phyloP scores from a whole-genome alignment of 2,797 vertebrate genomes.

The Borostomias antarcticus region DNA sequence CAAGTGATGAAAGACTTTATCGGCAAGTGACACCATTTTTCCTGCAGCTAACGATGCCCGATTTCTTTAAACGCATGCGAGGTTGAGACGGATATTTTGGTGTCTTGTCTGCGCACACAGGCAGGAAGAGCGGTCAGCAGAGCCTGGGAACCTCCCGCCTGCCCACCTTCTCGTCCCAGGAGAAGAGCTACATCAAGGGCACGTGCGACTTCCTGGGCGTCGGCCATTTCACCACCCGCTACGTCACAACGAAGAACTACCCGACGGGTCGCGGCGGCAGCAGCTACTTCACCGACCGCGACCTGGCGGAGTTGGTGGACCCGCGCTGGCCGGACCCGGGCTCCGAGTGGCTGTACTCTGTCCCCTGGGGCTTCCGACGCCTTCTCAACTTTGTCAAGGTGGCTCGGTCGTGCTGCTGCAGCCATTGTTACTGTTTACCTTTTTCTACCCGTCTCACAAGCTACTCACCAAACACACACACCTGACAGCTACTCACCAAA shows the following conservation, averaged over 20 bases:
- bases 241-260: slow-evolving; percentile 84
- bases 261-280: slow-evolving; percentile 69
- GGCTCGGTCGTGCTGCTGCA: no score
- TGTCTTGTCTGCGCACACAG: no score
- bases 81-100: no score
- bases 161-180: slow-evolving; percentile 87
- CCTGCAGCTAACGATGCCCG: background rate
- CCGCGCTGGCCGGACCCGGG: slow-evolving; percentile 89
- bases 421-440: no score
- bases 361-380: slow-evolving; percentile 93
- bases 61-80: no score
- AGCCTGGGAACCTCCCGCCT: slow-evolving; percentile 84
- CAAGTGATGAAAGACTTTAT: slow-evolving; percentile 93
- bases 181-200: slow-evolving; percentile 92
- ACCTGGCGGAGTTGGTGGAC: slow-evolving; percentile 88
- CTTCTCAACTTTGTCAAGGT: slow-evolving; percentile 95
- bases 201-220: slow-evolving; percentile 92
- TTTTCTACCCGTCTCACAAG: no score
- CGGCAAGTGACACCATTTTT: slow-evolving; percentile 68
- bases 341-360: slow-evolving; percentile 87
- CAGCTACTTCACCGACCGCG: slow-evolving; percentile 86
- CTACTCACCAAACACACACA: background rate
- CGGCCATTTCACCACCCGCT: slow-evolving; percentile 90
- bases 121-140: slow-evolving; percentile 87
- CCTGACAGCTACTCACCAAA: no score